Evolutionary conservation across 2,797 vertebrate genomes (phyloP).

Genomic region (Poecilia velifera): DNA sequence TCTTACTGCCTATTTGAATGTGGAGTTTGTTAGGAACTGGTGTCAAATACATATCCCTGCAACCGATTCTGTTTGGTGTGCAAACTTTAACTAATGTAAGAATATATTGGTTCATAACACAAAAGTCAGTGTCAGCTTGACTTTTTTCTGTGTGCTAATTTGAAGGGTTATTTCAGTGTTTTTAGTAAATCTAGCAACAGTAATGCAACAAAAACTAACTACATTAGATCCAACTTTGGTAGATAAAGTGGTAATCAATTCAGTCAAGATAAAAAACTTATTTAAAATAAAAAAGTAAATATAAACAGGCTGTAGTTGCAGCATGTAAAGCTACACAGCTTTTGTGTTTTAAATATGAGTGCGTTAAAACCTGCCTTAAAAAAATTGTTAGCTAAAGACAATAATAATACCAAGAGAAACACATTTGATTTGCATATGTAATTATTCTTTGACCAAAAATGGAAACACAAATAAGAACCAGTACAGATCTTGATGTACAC

Average conservation of each 20-base stretch:
- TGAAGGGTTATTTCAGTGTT: too few relatives aligned
- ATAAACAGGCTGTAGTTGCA: neutral
- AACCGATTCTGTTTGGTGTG: too few relatives aligned
- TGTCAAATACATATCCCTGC: too few relatives aligned
- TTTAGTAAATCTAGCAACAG: conserved; percentile 8
- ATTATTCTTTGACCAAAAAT: neutral
- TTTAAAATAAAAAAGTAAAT: too few relatives aligned
- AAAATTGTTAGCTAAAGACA: neutral
- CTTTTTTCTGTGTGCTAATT: too few relatives aligned
- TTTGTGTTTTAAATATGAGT: neutral
- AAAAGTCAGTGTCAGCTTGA: too few relatives aligned
- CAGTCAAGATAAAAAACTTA: too few relatives aligned
- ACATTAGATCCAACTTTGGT: conserved; percentile 21
- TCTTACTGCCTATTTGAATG: too few relatives aligned
- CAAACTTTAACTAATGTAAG: too few relatives aligned
- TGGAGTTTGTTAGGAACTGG: too few relatives aligned
- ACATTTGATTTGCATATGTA: neutral
- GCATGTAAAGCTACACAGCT: neutral
- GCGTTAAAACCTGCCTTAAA: neutral
- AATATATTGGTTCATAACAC: too few relatives aligned
- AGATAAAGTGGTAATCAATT: neutral
- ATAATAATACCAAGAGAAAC: neutral
- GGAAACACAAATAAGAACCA: neutral
- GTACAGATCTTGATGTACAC: neutral
- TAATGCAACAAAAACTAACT: conserved; percentile 32